Evolutionary conservation across 2,888 invertebrate species (phyloP).

Genomic region (Chrysina gloriosa): DNA sequence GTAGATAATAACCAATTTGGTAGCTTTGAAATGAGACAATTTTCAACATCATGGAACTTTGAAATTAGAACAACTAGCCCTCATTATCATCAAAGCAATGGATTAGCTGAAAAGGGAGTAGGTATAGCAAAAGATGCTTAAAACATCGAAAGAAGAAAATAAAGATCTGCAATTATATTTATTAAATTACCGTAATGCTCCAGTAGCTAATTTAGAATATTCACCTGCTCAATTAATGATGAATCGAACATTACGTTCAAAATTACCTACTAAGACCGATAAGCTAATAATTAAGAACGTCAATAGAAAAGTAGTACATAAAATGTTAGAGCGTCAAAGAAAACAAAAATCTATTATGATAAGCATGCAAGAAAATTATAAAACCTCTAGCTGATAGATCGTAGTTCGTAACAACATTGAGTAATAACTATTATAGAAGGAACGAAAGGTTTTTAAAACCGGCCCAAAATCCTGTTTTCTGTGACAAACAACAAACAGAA

Average conservation of each 20-base stretch:
- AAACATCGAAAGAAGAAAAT: too few relatives aligned
- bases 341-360: background rate
- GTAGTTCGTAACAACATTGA: too few relatives aligned
- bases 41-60: too few relatives aligned
- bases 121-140: constrained; percentile 16
- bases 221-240: constrained; percentile 15
- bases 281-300: too few relatives aligned
- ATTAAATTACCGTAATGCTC: constrained; percentile 21
- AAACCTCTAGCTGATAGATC: too few relatives aligned
- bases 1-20: background rate
- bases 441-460: too few relatives aligned
- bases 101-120: constrained; percentile 28
- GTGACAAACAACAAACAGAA: too few relatives aligned
- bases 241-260: background rate
- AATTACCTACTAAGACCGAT: background rate
- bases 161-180: background rate
- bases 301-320: too few relatives aligned
- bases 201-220: constrained; percentile 16
- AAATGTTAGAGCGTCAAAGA: background rate
- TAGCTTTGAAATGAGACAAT: too few relatives aligned
- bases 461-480: too few relatives aligned
- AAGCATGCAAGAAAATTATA: background rate
- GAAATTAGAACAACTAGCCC: constrained; percentile 23
- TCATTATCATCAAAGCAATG: constrained; percentile 32
- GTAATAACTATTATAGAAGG: too few relatives aligned